Base-by-base conservation (phyloP, 1,140 invertebrate genomes). In the Lepidurus couesii region DNA sequence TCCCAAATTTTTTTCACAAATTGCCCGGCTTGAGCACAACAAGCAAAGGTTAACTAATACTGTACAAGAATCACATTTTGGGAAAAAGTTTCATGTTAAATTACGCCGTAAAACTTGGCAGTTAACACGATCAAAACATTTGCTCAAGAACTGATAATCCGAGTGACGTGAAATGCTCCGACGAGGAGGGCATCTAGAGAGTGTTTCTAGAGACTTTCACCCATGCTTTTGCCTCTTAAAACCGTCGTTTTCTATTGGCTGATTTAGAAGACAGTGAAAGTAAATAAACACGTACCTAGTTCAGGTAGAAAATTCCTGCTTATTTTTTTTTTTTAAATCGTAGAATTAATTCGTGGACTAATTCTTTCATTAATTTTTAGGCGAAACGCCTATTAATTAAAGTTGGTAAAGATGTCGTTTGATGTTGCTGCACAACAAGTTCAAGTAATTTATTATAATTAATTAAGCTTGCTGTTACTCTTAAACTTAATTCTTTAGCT, bases 401-500 rank as follows among this genome's bases (percentile, higher is more conserved):
- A 43, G 21, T 13, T 34, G 34, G 1, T 53, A 16, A 87, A 82
- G 81, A 93, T 93, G 92, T 90, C 91, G 42, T 88, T 92, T 77
- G 92, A 94, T 84, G 89, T 85, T 75, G 92, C 92, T 9, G 91
- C 91, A 2, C 89, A 91, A 81, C 92, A 92, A 87, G 91, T 92
- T 75, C 90, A 90, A 84, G 89, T 89, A 84, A 73, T 83, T 77
- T 77, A 16, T 16, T 47, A 75, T 82, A 11, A 77, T 75, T 13
- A 34, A 53, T 44, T 43, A 44, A 75, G 26, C 8, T 10, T 34
- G 2, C 1, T 26, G 1, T 26, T 26, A 26, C 1, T 26, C 26
- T 26, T 26, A 26, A 26, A 24, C 24, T 24, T 24, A 24, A 26
- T 26, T 26, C 1, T 26, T 26, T 26, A 34, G 34, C 34, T 34